Evolutionary conservation across 2,113 vertebrate genomes (phyloP).

Genomic region (Polypterus senegalus): DNA sequence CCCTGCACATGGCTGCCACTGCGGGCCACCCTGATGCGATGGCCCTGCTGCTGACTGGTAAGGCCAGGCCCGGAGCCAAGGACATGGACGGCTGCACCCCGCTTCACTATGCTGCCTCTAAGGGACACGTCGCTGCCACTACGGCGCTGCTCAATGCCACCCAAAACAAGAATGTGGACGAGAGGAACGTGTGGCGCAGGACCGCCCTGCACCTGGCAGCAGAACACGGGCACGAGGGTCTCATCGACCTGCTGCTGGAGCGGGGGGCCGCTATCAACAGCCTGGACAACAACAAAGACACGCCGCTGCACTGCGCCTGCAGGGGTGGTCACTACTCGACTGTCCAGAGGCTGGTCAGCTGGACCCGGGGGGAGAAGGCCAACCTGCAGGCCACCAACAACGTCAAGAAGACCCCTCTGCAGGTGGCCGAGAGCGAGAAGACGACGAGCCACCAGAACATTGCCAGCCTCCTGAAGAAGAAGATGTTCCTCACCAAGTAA

Average conservation of each 20-base stretch:
- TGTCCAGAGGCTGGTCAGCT: constrained; percentile 36
- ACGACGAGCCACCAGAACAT: constrained; percentile 39
- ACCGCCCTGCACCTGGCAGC: constrained; percentile 46
- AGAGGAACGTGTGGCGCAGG: constrained; percentile 57
- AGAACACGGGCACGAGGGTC: constrained; percentile 34
- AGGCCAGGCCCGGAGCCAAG: constrained; percentile 40
- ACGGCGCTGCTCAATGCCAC: constrained; percentile 31
- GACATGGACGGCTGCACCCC: constrained; percentile 59
- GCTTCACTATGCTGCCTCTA: constrained; percentile 42
- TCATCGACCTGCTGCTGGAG: constrained; percentile 37
- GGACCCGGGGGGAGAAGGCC: constrained; percentile 35
- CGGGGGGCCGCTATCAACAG: constrained; percentile 42
- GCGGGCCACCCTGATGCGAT: constrained; percentile 28
- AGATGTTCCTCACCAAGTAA: constrained; percentile 56
- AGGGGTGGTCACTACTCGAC: constrained; percentile 33
- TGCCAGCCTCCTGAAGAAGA: constrained; percentile 45
- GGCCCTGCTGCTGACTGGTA: constrained; percentile 34
- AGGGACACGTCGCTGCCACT: constrained; percentile 29
- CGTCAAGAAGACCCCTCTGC: constrained; percentile 50
- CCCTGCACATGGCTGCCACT: constrained; percentile 47
- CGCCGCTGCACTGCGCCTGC: constrained; percentile 51
- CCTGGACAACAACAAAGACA: constrained; percentile 52
- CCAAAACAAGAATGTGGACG: constrained; percentile 43
- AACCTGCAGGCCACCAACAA: constrained; percentile 44
- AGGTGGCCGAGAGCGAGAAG: constrained; percentile 38